Base-by-base conservation (phyloP, 2,113 vertebrate genomes). In the Macroglossus sobrinus region DNA sequence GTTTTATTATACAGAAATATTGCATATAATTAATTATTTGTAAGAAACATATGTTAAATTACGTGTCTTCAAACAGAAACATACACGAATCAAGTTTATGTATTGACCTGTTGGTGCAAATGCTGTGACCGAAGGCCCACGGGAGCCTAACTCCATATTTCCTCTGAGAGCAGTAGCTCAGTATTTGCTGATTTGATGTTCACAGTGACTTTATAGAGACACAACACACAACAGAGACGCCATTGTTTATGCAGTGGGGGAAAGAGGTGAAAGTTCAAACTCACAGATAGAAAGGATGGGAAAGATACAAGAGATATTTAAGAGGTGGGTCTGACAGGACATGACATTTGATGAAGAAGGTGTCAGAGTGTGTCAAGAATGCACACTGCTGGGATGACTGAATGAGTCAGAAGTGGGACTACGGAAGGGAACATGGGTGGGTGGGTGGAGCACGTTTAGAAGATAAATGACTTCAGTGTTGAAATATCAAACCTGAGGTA, bases 31-130 rank as follows among this genome's bases (percentile, higher is more conserved):
- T 89, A 87, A 93, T 63, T 71, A 76, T 69, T 63, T 90, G 1
- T 90, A 81, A 93, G 86, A 76, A 90, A 79, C 18, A 38, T 63
- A 82, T 63, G 69, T 71, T 82, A 91, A 93, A 66, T 22, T 79
- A 64, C 55, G 15, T 28, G 50, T 85, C 40, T 76, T 89, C 55
- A 74, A 75, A 97, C n/a, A 94, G 24, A 80, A 97, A 55, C 35
- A 33, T 9, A 53, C 12, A 22, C 76, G 69, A 92, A 69, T 92
- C 19, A 91, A 94, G 71, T 71, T 79, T 85, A 74, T 53, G 6
- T 79, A 30, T 22, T 45, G 40, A 55, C 53, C 45, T 92, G 40
- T 30, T 91, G n/a, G 53, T 45, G n/a, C n/a, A 61, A 91, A 59
- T 26, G 16, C 53, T 22, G 21, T 79, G 59, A 55, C 47, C 19